Conservation (phyloP, 2,797 vertebrate genomes). For the Poeciliopsis presidionis region DNA sequence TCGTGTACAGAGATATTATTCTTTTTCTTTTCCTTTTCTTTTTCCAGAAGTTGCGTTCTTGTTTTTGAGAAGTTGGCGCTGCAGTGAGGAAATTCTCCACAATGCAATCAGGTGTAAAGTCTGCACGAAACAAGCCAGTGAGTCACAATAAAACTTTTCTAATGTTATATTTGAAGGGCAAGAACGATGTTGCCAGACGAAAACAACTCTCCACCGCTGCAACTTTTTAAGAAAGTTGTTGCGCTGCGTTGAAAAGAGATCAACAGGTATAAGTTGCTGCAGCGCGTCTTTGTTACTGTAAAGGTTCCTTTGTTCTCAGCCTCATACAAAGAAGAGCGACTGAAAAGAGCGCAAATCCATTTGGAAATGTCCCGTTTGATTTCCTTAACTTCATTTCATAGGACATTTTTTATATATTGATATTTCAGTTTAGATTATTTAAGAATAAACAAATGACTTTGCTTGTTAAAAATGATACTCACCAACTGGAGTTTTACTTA, state of each 20-base stretch:
- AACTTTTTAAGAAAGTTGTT: conserved; percentile 46
- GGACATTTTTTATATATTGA: background rate
- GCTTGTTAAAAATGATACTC: background rate
- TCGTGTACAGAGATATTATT: conserved; percentile 3
- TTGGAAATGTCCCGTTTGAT: conserved; percentile 46
- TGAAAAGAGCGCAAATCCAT: conserved; percentile 61
- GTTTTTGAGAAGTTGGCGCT: conserved; percentile 57
- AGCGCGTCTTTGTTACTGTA: conserved; percentile 80
- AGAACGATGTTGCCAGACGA: background rate
- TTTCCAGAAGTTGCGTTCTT: conserved; percentile 10
- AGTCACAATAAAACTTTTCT: conserved; percentile 56
- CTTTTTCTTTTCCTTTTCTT: background rate
- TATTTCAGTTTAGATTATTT: background rate
- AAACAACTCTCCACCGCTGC: too few species aligned
- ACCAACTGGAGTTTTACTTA: background rate
- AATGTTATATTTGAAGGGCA: background rate
- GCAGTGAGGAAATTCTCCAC: conserved; percentile 67
- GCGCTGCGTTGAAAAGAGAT: conserved; percentile 69
- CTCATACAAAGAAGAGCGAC: conserved; percentile 67
- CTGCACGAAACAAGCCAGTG: conserved; percentile 49
- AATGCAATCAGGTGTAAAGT: conserved; percentile 79
- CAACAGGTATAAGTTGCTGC: conserved; percentile 91
- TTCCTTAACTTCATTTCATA: background rate
- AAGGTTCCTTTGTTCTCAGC: conserved; percentile 82
- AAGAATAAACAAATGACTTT: conserved; percentile 4